Conservation (phyloP, 2,797 vertebrate species). For the Anguilla marmorata region DNA sequence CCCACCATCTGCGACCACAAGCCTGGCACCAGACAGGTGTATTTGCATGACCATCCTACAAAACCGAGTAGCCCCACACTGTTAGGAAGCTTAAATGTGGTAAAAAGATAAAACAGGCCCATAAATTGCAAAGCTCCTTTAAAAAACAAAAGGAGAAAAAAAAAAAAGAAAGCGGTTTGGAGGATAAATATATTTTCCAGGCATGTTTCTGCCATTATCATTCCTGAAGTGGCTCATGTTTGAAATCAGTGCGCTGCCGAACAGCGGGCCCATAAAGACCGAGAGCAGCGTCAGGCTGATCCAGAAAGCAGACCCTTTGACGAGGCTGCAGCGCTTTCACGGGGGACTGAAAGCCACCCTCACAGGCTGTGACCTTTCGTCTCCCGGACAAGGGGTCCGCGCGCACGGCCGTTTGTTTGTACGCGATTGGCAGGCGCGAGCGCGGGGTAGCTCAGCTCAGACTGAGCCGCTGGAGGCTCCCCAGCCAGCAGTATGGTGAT, state of each 20-base stretch:
- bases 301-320: conserved; percentile 70
- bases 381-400: not conserved
- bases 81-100: conserved; percentile 46
- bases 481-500: conserved; percentile 28
- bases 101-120: conserved; percentile 60
- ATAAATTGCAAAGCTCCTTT: conserved; percentile 54
- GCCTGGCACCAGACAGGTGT: conserved; percentile 69
- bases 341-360: conserved; percentile 32
- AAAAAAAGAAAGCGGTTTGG: conserved; percentile 59
- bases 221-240: conserved; percentile 78
- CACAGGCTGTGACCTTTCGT: conserved; percentile 11
- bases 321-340: conserved; percentile 39
- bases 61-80: conserved; percentile 42
- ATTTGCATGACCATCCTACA: conserved; percentile 55
- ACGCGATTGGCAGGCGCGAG: conserved; percentile 28
- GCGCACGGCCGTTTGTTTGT: conserved; percentile 37
- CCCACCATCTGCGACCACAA: conserved; percentile 39
- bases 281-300: conserved; percentile 61
- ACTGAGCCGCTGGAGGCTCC: not conserved
- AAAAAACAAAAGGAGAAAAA: conserved; percentile 36
- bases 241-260: conserved; percentile 71
- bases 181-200: conserved; percentile 66
- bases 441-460: not conserved
- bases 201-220: conserved; percentile 83
- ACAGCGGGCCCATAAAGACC: conserved; percentile 62